phyloP scores from a whole-genome alignment of 92 coral and sea anemone genomes.

The Paramuricea clavata region DNA sequence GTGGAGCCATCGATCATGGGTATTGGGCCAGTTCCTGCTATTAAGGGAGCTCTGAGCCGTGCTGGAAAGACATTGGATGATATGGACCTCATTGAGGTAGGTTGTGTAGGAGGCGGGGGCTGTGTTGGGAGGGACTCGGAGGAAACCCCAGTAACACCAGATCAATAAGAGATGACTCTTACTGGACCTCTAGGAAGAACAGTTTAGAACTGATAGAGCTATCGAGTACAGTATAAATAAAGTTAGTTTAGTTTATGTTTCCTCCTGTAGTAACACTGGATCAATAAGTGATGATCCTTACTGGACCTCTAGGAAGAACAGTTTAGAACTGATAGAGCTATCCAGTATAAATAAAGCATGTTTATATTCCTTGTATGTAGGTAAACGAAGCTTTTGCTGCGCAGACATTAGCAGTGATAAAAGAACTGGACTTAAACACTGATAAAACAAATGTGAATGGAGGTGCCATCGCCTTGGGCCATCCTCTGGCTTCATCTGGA shows the following conservation, averaged over 20 bases:
- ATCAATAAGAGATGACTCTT: no score
- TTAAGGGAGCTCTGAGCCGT: slow-evolving; percentile 81
- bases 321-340: not conserved
- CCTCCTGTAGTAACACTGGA: not conserved
- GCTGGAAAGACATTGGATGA: slow-evolving; percentile 89
- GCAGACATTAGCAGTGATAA: slow-evolving; percentile 90
- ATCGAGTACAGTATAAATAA: no score
- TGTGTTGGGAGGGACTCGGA: no score
- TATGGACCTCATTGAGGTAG: slow-evolving; percentile 93
- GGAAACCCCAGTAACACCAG: not conserved
- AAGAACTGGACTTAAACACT: slow-evolving; percentile 88
- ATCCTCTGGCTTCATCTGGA: slow-evolving; percentile 95
- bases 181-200: no score
- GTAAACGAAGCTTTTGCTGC: slow-evolving; percentile 99
- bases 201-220: no score
- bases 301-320: not conserved
- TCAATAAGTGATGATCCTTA: not conserved
- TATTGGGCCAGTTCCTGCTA: slow-evolving; percentile 98
- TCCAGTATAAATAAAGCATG: not conserved
- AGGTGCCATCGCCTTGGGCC: slow-evolving; percentile 97
- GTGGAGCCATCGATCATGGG: slow-evolving; percentile 99
- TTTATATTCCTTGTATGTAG: slow-evolving; percentile 48
- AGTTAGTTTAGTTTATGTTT: no score
- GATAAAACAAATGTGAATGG: slow-evolving; percentile 88
- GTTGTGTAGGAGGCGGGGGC: no score